Evolutionary conservation across 1,140 invertebrate genomes (phyloP), one percentile per base, ranked within the genome.

Genomic region (Dreissena polymorpha): DNA sequence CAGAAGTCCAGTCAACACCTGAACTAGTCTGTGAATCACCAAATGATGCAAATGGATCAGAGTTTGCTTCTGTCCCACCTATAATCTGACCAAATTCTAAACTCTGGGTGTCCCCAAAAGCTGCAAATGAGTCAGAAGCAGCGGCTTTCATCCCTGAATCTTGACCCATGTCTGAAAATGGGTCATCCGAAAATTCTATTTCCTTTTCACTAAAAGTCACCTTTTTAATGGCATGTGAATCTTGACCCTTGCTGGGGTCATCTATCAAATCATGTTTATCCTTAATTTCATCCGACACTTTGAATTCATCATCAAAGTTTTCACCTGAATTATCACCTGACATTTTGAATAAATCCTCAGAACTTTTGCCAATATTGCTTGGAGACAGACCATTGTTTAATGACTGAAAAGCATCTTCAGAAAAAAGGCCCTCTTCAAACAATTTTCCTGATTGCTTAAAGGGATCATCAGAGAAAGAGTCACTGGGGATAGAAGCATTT

Each of bases 381-480:
- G 39, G 8, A 8, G 39, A 39, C 39, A 39, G 39, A 39, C 39
- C 39, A 39, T 8, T 39, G 39, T 39, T 39, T 5, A 39, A 39
- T 39, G 39, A 39, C 39, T 5, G 23, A 23, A 68, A 68, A 21
- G 25, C 5, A 25, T 68, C 67, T 21, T 68, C 67, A 68, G 67
- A 27, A 27, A 39, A 68, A 21, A 3, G 57, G 57, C 10, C 57
- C 55, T 23, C 49, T 14, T 6, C 21, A 60, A 60, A 60, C 21
- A 10, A 23, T 18, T 60, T 18, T 13, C 23, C 76, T 68, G 65
- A 53, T 16, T 69, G 18, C 68, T 78, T 69, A 21, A 78, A 78
- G 3, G 76, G 76, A 25, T 78, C 76, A 49, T 68, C 21, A 68
- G 65, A 68, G 65, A 68, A 68, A 16, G 65, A 14, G 18, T 27